Conservation (phyloP, 2,113 vertebrate genomes). For the Motacilla tschutschensis region DNA sequence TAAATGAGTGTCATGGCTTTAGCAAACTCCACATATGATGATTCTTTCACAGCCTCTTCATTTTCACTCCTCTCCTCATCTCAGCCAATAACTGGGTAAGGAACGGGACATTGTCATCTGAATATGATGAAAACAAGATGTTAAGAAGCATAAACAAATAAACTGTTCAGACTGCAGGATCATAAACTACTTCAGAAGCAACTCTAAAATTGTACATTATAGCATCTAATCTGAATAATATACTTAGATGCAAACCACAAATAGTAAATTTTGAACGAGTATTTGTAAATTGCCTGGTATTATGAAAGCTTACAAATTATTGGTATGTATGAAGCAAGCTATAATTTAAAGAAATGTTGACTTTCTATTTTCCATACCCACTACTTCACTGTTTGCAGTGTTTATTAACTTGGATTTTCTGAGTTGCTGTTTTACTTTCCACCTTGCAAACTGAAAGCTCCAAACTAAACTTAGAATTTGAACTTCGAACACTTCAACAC, state of each 20-base stretch:
- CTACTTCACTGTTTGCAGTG: neutral
- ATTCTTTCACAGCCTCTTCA: neutral
- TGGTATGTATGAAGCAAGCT: neutral
- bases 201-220: neutral
- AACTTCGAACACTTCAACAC: neutral
- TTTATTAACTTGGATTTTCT: neutral
- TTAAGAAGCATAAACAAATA: neutral
- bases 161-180: neutral
- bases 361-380: neutral
- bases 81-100: neutral
- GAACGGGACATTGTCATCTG: neutral
- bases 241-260: neutral
- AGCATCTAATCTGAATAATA: neutral
- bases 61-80: neutral
- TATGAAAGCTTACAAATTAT: neutral
- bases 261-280: neutral
- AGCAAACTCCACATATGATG: neutral
- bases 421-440: neutral
- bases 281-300: neutral
- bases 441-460: neutral
- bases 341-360: neutral
- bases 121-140: slow-evolving; percentile 2
- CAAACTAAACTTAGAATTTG: neutral
- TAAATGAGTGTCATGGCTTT: neutral
- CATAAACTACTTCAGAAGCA: neutral